Evolutionary conservation across 2,797 vertebrate genomes (phyloP).

Genomic region (Vultur gryphus): DNA sequence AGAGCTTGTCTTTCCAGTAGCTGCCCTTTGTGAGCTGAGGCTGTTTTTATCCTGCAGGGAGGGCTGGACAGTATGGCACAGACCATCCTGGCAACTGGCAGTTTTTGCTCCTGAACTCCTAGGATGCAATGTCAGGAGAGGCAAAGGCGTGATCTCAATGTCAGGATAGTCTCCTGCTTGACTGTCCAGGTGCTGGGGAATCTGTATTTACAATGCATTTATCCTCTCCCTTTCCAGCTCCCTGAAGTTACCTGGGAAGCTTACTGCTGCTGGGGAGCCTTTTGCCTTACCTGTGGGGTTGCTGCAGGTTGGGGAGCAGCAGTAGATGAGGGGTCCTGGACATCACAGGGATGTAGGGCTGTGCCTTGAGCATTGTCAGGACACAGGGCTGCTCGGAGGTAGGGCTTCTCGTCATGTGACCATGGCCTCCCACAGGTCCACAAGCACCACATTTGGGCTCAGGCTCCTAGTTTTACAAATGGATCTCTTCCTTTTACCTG

Average conservation of each 20-base stretch:
- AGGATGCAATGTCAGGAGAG: neutral
- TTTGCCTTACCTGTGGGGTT: neutral
- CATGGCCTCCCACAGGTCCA: neutral
- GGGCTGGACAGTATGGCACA: neutral
- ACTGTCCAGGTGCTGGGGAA: neutral
- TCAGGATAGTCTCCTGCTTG: neutral
- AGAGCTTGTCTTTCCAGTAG: neutral
- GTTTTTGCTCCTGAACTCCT: neutral
- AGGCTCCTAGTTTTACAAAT: neutral
- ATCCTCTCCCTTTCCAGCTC: neutral
- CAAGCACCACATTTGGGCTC: neutral
- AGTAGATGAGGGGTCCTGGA: neutral
- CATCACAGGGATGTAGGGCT: neutral
- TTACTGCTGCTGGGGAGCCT: neutral
- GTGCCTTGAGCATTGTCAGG: neutral
- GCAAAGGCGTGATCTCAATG: neutral
- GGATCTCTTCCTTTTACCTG: neutral
- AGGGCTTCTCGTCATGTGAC: neutral
- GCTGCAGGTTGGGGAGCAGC: neutral
- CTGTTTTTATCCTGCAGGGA: neutral
- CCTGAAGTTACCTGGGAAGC: neutral
- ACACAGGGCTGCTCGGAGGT: neutral
- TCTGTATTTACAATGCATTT: neutral
- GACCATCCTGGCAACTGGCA: neutral
- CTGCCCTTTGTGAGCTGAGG: neutral